phyloP scores from a whole-genome alignment of 2,113 vertebrate species.

The Pelmatolapia mariae region DNA sequence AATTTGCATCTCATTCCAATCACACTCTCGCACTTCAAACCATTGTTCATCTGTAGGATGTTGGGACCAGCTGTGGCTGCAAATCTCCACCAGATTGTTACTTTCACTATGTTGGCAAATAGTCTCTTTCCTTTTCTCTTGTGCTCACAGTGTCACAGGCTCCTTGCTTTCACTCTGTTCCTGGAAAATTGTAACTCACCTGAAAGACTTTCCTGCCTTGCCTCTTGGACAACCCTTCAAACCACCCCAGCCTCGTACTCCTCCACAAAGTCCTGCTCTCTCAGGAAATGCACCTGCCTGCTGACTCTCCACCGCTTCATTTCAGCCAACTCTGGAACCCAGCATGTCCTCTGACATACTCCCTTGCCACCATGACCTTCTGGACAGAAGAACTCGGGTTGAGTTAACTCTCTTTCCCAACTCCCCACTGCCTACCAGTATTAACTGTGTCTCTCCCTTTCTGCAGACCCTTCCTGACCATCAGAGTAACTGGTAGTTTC shows the following conservation, averaged over 20 bases:
- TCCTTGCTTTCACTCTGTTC: neutral
- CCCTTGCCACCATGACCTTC: neutral
- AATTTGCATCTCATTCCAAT: neutral
- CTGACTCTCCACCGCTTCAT: neutral
- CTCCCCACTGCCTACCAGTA: neutral
- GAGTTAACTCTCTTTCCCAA: neutral
- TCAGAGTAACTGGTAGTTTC: neutral
- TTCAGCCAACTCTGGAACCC: neutral
- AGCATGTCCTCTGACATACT: neutral
- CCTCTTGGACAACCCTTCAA: neutral
- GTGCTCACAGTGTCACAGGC: neutral
- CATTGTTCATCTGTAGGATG: neutral
- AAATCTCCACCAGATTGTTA: neutral
- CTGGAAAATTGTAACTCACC: neutral
- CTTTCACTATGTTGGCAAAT: neutral
- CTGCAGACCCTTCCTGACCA: neutral
- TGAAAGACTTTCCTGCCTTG: neutral
- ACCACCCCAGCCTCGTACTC: accelerated
- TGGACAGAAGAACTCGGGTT: neutral
- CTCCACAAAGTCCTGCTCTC: neutral
- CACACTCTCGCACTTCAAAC: neutral
- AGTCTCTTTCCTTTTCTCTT: neutral
- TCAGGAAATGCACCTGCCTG: neutral
- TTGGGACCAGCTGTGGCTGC: neutral
- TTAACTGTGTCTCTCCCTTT: neutral